Evolutionary conservation across 1,140 invertebrate genomes (phyloP), one percentile per base, ranked within the genome.

Genomic region (Nixonia krombeini): DNA sequence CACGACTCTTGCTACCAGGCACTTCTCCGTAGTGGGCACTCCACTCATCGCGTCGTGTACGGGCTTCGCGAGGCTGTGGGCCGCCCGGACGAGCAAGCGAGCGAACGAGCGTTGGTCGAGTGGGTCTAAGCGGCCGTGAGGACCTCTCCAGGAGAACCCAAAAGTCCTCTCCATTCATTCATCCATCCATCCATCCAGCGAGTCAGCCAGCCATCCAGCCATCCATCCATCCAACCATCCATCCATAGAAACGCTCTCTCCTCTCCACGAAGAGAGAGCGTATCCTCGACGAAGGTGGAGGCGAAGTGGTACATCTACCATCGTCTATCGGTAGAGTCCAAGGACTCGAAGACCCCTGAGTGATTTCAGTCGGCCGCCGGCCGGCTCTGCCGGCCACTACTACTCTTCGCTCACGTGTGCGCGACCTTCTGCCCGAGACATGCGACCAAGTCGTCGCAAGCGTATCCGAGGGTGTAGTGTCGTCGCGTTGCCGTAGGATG

Each of bases 51-150:
- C 71, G 73, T 74, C 73, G 73, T 72, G 66, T 72, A 72, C 69
- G 66, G 75, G 70, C 42, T 76, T 69, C 68, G 70, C 68, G 58
- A 66, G 65, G 59, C 59, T 65, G 62, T 61, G 69, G 69, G 70
- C 70, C 51, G 61, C 29, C 58, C 51, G 66, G 57, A 40, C 50
- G 55, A 56, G 44, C 56, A 50, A 47, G 63, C 63, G 35, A 53
- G 42, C 38, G 26, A 42, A 42, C 72, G 65, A 64, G 55, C 70
- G 71, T 68, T 72, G 74, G 78, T 85, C 74, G 80, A 84, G 83
- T 85, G 83, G 83, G 75, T 85, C 78, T 85, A 85, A 85, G 83
- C 83, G 83, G 83, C 76, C 74, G 82, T 83, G 81, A 85, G 82
- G 83, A 82, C 82, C 83, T 85, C 83, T 85, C 83, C 83, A 85